Evolutionary conservation across 2,113 vertebrate species (phyloP), one percentile per base, ranked within the genome.

Genomic region (Henicopernis longicauda): DNA sequence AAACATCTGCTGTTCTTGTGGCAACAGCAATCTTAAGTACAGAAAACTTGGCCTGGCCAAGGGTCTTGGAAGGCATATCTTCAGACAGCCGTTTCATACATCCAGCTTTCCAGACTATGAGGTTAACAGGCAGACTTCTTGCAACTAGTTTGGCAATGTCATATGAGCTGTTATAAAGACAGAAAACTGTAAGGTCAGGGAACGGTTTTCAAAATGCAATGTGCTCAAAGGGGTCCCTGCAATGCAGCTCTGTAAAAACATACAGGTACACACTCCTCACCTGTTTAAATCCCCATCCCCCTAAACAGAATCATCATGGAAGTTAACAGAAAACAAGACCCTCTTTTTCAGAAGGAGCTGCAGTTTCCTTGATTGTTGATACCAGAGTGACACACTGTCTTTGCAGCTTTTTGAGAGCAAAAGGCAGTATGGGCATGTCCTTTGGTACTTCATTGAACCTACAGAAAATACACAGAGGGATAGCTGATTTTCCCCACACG

Each of bases 1-100:
- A 97, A 96, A 96, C 81, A 95, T 96, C 92, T 95, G 87, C 87
- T 80, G 79, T 44, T 96, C 90, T 96, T 96, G 92, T 21, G 44
- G 81, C 69, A 95, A 85, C 49, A 74, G 77, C 45, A 40, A 89
- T 59, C 49, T 47, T 38, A 77, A 87, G 62, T 15, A 83, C 32
- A 86, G 77, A 93, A 94, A 96, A 79, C 36, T 55, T 90, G 80
- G 85, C 85, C 45, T 81, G 69, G 76, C 44, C 87, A 66, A 62
- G 47, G 78, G 67, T 62, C 82, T 82, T 84, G 90, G 95, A 97
- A 90, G 62, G 89, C 29, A 4, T 36, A 45, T 87, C 71, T 57
- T 63, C 78, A 94, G 87, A 69, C 78, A 87, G 79, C 15, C 44
- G 0, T 26, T 85, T 72, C 42, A 42, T 8, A 26, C 82, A 45